Evolutionary conservation across 2,888 invertebrate genomes (phyloP), one percentile per base, ranked within the genome.

Genomic region (Cheilosia soror): DNA sequence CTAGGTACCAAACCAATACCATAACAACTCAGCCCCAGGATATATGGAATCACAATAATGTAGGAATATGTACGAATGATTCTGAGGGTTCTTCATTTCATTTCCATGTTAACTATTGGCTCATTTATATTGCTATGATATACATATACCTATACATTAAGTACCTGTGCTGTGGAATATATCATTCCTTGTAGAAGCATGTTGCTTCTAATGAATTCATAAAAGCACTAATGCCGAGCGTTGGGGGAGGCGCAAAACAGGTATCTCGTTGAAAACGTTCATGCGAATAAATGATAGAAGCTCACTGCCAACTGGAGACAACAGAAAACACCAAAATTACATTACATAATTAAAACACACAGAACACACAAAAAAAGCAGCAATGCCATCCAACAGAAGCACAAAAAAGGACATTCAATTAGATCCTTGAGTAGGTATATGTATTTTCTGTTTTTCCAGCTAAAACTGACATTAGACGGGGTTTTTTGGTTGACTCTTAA

Each of bases 371-470:
- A 25, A 27, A 27, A 51, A 5, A 5, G 9, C 9, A 49, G 20
- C 20, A 4, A 25, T 15, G 20, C 31, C 75, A 76, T 68, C 66
- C 40, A 60, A 27, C 42, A 58, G 31, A 4, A 37, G 15, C 37
- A 40, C 55, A 76, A 60, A 57, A 65, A 82, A 77, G 51, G 65
- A 72, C 76, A 53, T 72, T 66, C 82, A 71, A 82, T 82, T 82
- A 77, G 42, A 62, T 63, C 78, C 68, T 29, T 73, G 66, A 60
- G 62, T 78, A 62, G 66, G 66, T 55, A 55, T 72, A 37, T 66
- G 11, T 37, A 31, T 47, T 25, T 15, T 25, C 7, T 58, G 2
- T 27, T 49, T 63, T 58, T 76, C 44, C 33, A 49, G 51, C 27
- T 44, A 51, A 5, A 42, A 58, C 66, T 49, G 77, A 37, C 69